Evolutionary conservation across 2,888 invertebrate species (phyloP), one percentile per base, ranked within the genome.

Genomic region (Drosophila longiperda): DNA sequence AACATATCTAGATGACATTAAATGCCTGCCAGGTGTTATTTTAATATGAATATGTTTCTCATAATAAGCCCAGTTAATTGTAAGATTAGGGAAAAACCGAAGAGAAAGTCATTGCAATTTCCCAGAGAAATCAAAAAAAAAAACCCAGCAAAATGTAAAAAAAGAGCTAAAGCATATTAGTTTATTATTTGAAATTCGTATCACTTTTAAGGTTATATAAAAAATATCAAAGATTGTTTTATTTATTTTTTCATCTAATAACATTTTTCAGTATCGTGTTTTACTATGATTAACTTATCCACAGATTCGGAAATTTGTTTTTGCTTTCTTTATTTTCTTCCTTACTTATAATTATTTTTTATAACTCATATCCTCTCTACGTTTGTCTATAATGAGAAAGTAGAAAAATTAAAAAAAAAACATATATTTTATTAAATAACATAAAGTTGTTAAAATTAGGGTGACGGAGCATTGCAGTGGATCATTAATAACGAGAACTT

Each of bases 1-100:
- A n/a, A 12, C 4, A 34, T 38, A 15, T 29, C 29, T 15, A n/a
- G 34, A 34, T 45, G 23, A 15, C 15, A 29, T 12, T 52, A 60
- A 60, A 29, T 60, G 26, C n/a, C 45, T 36, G 7, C 12, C 9
- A 40, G 45, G 29, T 38, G 3, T 11, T 36, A 63, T 66, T 45
- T 23, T 38, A 36, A 33, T 20, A 20, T 15, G 12, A 12, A 17
- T 36, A 23, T 15, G 4, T 34, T 53, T 20, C 20, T 33, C 15
- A 0, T 15, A 50, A 53, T 7, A 20, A 23, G 2, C 8, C 8
- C 23, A 45, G 7, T 45, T 23, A 15, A 23, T 45, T 23, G 15
- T 45, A 15, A 5, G 15, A 45, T 26, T 15, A 23, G 23, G 4
- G 15, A 45, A 45, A 20, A 20, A 11, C 1, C 3, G 15, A 15